Conservation (phyloP, 2,113 vertebrate species). For the Cisticola juncidis region DNA sequence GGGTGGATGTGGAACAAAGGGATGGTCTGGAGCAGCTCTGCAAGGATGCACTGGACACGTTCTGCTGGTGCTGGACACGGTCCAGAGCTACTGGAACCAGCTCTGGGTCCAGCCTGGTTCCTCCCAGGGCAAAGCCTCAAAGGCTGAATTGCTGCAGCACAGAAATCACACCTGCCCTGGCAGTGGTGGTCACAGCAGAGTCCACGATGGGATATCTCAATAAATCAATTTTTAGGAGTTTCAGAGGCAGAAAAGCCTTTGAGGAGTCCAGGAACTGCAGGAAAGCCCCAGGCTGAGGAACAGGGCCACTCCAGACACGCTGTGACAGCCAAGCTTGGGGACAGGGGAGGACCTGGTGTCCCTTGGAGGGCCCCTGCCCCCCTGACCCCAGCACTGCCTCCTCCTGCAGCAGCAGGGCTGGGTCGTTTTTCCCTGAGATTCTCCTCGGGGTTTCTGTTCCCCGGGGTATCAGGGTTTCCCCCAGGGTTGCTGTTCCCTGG, state of each 20-base stretch:
- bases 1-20: background rate
- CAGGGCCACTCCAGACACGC: accelerated
- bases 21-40: background rate
- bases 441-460: no score
- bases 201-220: accelerated
- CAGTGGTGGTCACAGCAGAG: background rate
- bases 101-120: background rate
- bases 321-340: background rate
- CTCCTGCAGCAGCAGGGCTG: background rate
- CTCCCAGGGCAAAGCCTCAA: background rate
- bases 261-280: background rate
- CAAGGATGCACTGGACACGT: background rate
- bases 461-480: no score
- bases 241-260: background rate
- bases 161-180: background rate
- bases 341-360: background rate
- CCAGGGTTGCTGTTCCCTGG: no score
- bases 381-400: background rate
- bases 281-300: background rate
- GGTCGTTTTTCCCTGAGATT: no score
- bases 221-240: background rate
- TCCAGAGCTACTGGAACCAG: background rate
- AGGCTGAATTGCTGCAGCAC: background rate
- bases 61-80: background rate
- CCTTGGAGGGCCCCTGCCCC: background rate